These are phyloP conservation scores for Dinomys branickii DNA, from an alignment of 2,113 vertebrate species.

Conservation along the genomic window DNA sequence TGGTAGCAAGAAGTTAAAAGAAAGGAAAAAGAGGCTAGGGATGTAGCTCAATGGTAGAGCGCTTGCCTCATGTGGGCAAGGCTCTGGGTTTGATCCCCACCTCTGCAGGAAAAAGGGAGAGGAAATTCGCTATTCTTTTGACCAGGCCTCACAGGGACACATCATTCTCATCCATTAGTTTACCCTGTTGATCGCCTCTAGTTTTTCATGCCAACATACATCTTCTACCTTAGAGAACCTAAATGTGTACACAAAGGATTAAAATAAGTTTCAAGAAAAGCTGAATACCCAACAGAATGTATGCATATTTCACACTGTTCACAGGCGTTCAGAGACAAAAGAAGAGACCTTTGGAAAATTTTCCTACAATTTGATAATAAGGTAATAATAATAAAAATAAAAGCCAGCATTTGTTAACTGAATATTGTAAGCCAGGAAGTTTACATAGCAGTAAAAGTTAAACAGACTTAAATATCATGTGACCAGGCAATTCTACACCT, in stretches of 20 bases:
- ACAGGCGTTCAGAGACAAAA: neutral
- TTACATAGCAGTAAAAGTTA: constrained; percentile 28
- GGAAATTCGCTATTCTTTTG: neutral
- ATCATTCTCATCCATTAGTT: neutral
- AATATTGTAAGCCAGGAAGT: neutral
- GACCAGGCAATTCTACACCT: neutral
- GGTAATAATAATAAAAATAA: neutral
- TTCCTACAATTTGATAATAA: constrained; percentile 6
- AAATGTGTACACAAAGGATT: neutral
- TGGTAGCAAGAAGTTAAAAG: neutral
- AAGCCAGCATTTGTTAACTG: constrained; percentile 32
- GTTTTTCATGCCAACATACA: constrained; percentile 16
- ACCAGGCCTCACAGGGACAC: neutral
- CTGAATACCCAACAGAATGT: neutral
- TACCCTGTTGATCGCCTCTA: neutral
- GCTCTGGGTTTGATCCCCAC: neutral
- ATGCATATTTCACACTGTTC: neutral
- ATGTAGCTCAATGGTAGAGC: neutral
- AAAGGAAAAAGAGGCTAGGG: neutral
- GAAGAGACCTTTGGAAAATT: neutral
- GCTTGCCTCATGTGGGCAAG: neutral
- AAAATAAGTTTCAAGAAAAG: constrained; percentile 38
- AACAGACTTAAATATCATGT: constrained; percentile 19
- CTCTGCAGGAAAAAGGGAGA: neutral
- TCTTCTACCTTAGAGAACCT: neutral